Evolutionary conservation across 2,888 invertebrate genomes (phyloP).

Genomic region (Lasioglossum lativentre): DNA sequence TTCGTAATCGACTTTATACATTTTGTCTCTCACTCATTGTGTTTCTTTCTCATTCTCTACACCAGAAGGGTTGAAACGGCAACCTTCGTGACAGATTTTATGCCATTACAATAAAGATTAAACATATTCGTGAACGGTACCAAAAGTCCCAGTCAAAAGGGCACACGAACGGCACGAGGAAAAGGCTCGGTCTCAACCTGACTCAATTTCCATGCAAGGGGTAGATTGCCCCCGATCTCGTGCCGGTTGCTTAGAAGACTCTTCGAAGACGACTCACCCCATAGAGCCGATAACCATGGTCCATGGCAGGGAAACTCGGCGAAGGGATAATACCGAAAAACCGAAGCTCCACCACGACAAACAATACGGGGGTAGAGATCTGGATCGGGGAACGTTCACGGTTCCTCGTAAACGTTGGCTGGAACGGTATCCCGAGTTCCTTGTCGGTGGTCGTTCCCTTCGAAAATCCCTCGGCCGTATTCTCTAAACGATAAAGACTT

Average conservation of each 20-base stretch:
- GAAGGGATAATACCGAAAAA: neutral
- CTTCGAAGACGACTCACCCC: slow-evolving; percentile 1
- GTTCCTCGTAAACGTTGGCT: neutral
- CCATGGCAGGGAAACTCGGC: neutral
- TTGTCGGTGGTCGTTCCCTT: neutral
- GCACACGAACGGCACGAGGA: neutral
- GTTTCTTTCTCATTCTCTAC: too few relatives aligned
- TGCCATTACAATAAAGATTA: neutral
- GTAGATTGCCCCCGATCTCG: neutral
- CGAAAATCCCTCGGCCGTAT: slow-evolving; percentile 42
- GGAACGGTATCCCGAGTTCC: slow-evolving; percentile 8
- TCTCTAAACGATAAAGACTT: slow-evolving; percentile 53
- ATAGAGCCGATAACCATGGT: neutral
- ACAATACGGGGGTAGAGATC: neutral
- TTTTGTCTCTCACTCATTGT: too few relatives aligned
- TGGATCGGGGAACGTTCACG: slow-evolving; percentile 25
- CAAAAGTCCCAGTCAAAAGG: too few relatives aligned
- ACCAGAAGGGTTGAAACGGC: neutral
- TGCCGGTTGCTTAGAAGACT: neutral
- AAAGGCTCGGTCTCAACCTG: neutral
- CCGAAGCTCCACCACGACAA: neutral
- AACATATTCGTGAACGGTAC: neutral
- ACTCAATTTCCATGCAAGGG: neutral
- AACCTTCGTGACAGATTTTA: neutral
- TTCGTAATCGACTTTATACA: too few relatives aligned